phyloP scores from a whole-genome alignment of 1,140 invertebrate genomes.

The Rhyacophila brunnea region DNA sequence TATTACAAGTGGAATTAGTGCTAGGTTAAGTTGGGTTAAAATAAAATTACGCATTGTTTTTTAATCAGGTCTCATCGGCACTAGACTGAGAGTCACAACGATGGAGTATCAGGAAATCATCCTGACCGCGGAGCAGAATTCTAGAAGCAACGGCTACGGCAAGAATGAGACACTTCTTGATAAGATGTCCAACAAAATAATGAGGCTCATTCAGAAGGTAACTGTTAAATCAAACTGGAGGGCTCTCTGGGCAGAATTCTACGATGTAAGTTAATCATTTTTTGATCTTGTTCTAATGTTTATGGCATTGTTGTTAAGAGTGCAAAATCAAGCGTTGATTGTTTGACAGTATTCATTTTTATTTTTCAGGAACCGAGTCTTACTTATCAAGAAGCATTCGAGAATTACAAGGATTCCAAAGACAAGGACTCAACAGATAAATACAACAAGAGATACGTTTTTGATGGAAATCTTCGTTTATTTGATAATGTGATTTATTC shows the following conservation, averaged over 20 bases:
- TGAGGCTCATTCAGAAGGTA: background rate
- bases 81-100: constrained; percentile 50
- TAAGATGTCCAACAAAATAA: background rate
- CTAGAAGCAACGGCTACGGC: constrained; percentile 48
- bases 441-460: constrained; percentile 16
- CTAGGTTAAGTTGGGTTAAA: too few species aligned
- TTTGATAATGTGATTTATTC: constrained; percentile 39
- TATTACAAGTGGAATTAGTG: too few species aligned
- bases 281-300: too few species aligned
- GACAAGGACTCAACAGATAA: constrained; percentile 16
- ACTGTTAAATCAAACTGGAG: constrained; percentile 7
- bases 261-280: constrained; percentile 29
- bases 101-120: constrained; percentile 63
- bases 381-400: constrained; percentile 8
- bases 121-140: constrained; percentile 53
- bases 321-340: too few species aligned
- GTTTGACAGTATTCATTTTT: too few species aligned
- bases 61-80: constrained; percentile 45
- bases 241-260: constrained; percentile 37
- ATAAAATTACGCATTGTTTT: too few species aligned
- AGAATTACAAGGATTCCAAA: constrained; percentile 5
- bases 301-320: too few species aligned
- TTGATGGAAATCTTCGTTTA: constrained; percentile 6
- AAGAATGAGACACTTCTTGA: background rate
- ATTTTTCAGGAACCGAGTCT: constrained; percentile 17